Percentiles rank a stretch among this genome's conserved stretches.
These are phyloP conservation scores for Plumapathes pennacea DNA, from an alignment of 92 coral and sea anemone species.

Conservation along the genomic window DNA sequence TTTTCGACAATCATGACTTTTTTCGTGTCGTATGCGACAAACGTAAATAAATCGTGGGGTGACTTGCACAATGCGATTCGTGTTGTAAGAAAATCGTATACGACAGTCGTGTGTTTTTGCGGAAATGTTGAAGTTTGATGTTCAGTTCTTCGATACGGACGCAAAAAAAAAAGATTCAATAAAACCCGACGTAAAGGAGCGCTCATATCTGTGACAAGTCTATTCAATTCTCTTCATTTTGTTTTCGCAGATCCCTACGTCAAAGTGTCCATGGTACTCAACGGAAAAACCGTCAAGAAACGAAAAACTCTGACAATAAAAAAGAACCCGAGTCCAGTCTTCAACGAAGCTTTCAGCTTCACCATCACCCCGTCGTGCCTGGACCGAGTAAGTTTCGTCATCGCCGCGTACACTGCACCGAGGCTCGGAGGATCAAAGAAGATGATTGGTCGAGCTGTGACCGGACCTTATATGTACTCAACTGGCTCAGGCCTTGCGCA, in stretches of 20 bases:
- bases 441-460: slow-evolving; percentile 79
- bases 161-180: no score
- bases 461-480: slow-evolving; percentile 90
- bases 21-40: no score
- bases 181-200: no score
- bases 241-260: slow-evolving; percentile 79
- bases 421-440: slow-evolving; percentile 75
- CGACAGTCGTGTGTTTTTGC: no score
- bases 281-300: slow-evolving; percentile 75
- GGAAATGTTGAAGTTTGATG: no score
- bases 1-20: no score
- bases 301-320: slow-evolving; percentile 64
- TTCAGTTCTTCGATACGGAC: no score
- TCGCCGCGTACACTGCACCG: slow-evolving; percentile 66
- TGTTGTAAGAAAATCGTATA: no score
- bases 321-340: slow-evolving; percentile 53
- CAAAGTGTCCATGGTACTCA: slow-evolving; percentile 82
- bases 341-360: slow-evolving; percentile 88
- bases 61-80: no score
- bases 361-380: slow-evolving; percentile 63
- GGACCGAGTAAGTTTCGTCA: slow-evolving; percentile 80
- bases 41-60: no score
- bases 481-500: slow-evolving; percentile 90
- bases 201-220: no score
- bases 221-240: no score